A percentile compares a stretch with the other conserved stretches of the same genome.
phyloP scores from a whole-genome alignment of 2,797 vertebrate species.

The Graptemys geographica region DNA sequence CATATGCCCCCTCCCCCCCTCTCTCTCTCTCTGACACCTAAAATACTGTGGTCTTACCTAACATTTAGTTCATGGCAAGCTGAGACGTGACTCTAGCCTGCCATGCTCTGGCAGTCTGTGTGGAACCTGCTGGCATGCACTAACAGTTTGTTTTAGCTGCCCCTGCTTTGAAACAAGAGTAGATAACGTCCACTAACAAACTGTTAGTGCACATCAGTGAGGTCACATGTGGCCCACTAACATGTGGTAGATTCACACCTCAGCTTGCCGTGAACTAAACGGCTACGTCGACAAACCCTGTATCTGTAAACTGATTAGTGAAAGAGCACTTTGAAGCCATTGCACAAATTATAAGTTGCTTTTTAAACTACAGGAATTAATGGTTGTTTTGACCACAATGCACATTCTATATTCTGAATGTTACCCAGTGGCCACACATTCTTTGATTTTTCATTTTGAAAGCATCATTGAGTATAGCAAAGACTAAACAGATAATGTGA shows the following conservation, averaged over 20 bases:
- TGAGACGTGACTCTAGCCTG: background rate
- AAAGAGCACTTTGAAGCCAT: background rate
- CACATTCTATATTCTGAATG: background rate
- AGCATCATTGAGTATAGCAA: background rate
- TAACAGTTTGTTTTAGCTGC: background rate
- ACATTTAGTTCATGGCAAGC: background rate
- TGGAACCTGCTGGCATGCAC: background rate
- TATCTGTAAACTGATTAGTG: background rate
- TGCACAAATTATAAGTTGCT: background rate
- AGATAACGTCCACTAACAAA: background rate
- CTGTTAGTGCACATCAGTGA: background rate
- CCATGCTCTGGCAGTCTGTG: no score
- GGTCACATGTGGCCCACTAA: background rate
- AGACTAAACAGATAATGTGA: background rate
- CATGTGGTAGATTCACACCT: background rate
- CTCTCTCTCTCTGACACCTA: background rate
- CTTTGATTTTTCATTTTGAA: background rate
- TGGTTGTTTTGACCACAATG: background rate
- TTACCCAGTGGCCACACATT: no score
- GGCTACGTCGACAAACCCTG: background rate
- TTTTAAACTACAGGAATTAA: rapidly evolving
- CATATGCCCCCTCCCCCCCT: background rate
- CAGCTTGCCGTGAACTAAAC: background rate
- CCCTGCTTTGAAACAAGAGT: background rate
- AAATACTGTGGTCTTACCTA: background rate